These are phyloP conservation scores for Rhinophrynus dorsalis DNA, from an alignment of 2,797 vertebrate genomes.

Conservation along the genomic window DNA sequence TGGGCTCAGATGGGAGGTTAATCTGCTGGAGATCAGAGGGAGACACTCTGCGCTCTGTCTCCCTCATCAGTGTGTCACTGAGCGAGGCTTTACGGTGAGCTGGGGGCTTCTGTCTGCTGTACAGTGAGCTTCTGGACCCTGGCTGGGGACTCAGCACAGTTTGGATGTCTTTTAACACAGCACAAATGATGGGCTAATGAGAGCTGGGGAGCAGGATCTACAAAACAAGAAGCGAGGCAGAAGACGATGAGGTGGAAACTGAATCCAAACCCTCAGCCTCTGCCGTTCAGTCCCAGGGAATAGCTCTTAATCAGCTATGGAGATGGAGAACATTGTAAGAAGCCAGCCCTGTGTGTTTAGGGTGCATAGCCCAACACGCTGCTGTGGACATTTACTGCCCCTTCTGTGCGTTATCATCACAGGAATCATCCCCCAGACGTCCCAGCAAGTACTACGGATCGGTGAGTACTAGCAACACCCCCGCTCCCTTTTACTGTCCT, in stretches of 20 bases:
- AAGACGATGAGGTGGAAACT: constrained; percentile 55
- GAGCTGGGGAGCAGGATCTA: neutral
- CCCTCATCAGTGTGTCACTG: constrained; percentile 25
- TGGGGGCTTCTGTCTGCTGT: neutral
- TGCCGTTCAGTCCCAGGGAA: constrained; percentile 41
- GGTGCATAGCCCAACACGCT: constrained; percentile 32
- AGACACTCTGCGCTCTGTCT: neutral
- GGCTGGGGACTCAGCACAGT: constrained; percentile 17
- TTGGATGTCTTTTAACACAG: neutral
- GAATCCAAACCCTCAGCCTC: constrained; percentile 39
- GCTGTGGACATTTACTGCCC: constrained; percentile 58
- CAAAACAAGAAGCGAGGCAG: constrained; percentile 9
- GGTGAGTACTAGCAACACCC: constrained; percentile 85
- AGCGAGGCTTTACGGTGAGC: neutral
- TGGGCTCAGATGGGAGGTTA: constrained; percentile 32
- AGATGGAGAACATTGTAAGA: constrained; percentile 55
- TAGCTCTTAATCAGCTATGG: constrained; percentile 53
- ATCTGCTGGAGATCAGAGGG: constrained; percentile 52
- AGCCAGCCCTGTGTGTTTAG: constrained; percentile 48
- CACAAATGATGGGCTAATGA: constrained; percentile 54
- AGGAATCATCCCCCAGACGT: constrained; percentile 64
- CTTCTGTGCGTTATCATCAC: constrained; percentile 57
- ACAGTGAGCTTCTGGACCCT: constrained; percentile 39
- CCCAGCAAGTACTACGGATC: constrained; percentile 91
- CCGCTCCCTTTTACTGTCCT: too few species aligned